Conservation (phyloP, 1,140 invertebrate species). For the Onthophagus taurus region DNA sequence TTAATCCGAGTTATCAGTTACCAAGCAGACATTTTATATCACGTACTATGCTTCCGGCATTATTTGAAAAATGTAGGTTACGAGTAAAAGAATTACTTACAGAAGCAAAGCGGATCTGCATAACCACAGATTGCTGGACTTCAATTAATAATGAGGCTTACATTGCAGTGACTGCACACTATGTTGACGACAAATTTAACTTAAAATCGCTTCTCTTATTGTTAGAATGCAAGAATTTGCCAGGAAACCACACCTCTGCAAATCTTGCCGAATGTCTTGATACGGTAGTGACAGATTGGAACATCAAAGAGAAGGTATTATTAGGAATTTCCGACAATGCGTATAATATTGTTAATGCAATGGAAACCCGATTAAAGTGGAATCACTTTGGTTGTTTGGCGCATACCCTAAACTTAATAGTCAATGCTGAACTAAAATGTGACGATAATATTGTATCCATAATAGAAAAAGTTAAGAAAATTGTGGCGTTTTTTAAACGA, state of each 20-base stretch:
- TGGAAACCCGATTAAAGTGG: slow-evolving; percentile 17
- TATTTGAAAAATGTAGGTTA: too few relatives aligned
- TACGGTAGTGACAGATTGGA: slow-evolving; percentile 17
- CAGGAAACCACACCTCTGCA: slow-evolving; percentile 12
- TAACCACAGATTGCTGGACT: slow-evolving; percentile 11
- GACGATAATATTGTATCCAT: slow-evolving; percentile 1
- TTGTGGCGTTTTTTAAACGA: slow-evolving; percentile 26
- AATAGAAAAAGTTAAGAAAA: slow-evolving; percentile 21
- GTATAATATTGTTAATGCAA: slow-evolving; percentile 21
- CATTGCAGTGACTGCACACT: slow-evolving; percentile 13
- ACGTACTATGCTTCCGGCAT: too few relatives aligned
- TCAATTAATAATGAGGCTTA: slow-evolving; percentile 10
- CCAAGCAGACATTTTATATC: too few relatives aligned
- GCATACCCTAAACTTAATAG: slow-evolving; percentile 23
- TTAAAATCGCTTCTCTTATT: slow-evolving; percentile 6
- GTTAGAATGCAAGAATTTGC: slow-evolving; percentile 4
- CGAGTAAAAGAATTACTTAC: too few relatives aligned
- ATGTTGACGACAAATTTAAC: slow-evolving; percentile 10
- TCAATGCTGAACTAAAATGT: slow-evolving; percentile 16
- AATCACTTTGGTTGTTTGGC: slow-evolving; percentile 25
- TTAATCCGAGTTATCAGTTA: too few relatives aligned
- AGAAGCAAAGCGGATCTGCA: too few relatives aligned
- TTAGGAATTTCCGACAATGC: slow-evolving; percentile 23
- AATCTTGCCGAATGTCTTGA: slow-evolving; percentile 16
- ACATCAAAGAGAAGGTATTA: slow-evolving; percentile 17